A percentile compares a stretch with the other conserved stretches of the same genome.
Conservation (phyloP, 2,113 vertebrate species). For the Meriones unguiculatus region DNA sequence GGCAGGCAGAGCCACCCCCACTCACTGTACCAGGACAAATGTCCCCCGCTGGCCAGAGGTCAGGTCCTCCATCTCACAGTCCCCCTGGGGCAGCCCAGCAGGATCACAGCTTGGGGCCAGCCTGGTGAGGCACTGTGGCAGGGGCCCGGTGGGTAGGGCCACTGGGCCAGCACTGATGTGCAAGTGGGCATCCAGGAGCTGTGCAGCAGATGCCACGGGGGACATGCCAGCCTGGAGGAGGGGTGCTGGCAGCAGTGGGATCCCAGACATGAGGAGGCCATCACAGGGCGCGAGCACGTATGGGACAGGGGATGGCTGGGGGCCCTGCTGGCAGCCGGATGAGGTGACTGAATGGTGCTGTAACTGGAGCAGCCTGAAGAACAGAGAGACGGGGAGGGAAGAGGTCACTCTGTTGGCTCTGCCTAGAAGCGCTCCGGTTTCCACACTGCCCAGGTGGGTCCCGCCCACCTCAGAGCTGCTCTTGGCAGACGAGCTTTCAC, state of each 20-base stretch:
- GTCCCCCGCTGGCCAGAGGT: slow-evolving; percentile 88
- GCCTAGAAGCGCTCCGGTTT: neutral
- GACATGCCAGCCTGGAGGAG: slow-evolving; percentile 88
- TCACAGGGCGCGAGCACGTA: slow-evolving; percentile 76
- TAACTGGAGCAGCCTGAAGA: slow-evolving; percentile 94
- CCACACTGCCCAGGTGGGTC: neutral
- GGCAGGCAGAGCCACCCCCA: neutral
- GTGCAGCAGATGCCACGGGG: slow-evolving; percentile 92
- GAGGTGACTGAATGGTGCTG: slow-evolving; percentile 91
- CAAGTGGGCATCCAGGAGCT: slow-evolving; percentile 92
- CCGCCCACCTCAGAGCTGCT: neutral
- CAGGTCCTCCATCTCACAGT: slow-evolving; percentile 90
- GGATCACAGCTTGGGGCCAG: slow-evolving; percentile 74
- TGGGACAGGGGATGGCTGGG: slow-evolving; percentile 64
- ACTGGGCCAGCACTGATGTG: slow-evolving; percentile 89
- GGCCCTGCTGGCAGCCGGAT: slow-evolving; percentile 83
- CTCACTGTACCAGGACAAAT: slow-evolving; percentile 95
- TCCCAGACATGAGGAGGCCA: slow-evolving; percentile 82
- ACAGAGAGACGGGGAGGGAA: neutral
- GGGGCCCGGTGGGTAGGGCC: slow-evolving; percentile 41
- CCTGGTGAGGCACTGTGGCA: slow-evolving; percentile 81
- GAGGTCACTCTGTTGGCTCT: slow-evolving; percentile 4
- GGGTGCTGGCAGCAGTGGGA: slow-evolving; percentile 82
- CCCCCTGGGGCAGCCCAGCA: slow-evolving; percentile 84
- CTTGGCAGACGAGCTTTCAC: neutral